phyloP scores from a whole-genome alignment of 2,113 vertebrate genomes.

The Chinchilla lanigera region DNA sequence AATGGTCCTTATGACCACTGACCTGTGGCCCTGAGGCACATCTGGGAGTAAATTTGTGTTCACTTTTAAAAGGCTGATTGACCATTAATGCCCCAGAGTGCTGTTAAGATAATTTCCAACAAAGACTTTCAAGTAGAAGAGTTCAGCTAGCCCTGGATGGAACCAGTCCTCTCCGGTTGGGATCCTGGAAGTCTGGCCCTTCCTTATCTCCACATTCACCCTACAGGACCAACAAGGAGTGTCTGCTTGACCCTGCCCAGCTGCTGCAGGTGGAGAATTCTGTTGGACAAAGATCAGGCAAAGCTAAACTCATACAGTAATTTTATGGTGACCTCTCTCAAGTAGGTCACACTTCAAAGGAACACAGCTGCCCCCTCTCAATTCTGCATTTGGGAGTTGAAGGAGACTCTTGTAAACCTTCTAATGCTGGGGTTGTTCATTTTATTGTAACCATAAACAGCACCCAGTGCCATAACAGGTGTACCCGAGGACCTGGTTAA shows the following conservation, averaged over 20 bases:
- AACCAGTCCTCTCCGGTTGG: neutral
- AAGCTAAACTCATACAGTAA: neutral
- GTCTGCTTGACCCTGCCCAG: neutral
- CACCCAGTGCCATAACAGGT: neutral
- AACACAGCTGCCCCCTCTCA: neutral
- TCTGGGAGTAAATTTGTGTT: neutral
- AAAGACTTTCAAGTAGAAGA: slow-evolving; percentile 32
- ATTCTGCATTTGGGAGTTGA: neutral
- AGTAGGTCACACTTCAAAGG: neutral
- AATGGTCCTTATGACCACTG: accelerated
- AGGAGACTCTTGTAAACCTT: neutral
- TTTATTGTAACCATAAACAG: slow-evolving; percentile 51
- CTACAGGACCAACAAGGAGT: neutral
- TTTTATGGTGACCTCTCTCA: neutral
- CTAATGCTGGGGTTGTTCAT: neutral
- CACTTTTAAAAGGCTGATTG: neutral
- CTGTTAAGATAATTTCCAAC: slow-evolving; percentile 27
- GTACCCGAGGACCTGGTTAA: slow-evolving; percentile 16
- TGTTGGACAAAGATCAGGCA: neutral
- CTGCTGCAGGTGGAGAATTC: neutral
- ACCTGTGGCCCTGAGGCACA: neutral
- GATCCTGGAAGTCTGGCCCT: neutral
- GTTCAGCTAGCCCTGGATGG: neutral
- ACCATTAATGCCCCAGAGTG: neutral
- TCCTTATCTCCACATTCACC: neutral